phyloP scores from a whole-genome alignment of 2,888 invertebrate genomes.

The Drosophila fulvimacula region DNA sequence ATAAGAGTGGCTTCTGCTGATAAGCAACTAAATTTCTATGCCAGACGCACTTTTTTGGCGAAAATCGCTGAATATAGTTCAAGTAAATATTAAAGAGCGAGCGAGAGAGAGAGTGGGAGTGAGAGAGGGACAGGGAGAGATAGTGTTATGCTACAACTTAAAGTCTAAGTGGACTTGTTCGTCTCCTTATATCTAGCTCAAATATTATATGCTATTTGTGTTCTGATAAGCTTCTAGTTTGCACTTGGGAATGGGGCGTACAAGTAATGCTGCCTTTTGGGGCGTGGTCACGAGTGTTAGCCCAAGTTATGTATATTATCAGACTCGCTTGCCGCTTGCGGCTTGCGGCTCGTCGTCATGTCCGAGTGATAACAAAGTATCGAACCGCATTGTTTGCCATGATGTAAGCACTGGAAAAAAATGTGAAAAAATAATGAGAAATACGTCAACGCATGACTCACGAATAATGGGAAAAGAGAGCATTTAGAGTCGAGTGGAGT shows the following conservation, averaged over 20 bases:
- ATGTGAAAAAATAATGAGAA: conserved; percentile 8
- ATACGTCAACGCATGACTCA: conserved; percentile 44
- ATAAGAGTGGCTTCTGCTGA: conserved; percentile 60
- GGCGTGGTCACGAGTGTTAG: conserved; percentile 24
- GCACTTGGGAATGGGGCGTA: conserved; percentile 9
- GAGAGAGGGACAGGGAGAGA: background rate
- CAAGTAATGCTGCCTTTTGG: background rate
- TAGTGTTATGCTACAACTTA: background rate
- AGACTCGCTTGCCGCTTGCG: conserved; percentile 29
- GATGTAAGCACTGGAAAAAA: conserved; percentile 46
- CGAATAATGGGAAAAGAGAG: conserved; percentile 1
- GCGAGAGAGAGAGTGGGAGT: background rate
- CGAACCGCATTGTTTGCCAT: conserved; percentile 37
- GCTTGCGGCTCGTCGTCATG: conserved; percentile 46
- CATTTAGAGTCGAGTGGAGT: conserved; percentile 5
- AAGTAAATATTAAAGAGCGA: conserved; percentile 11
- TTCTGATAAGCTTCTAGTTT: conserved; percentile 21
- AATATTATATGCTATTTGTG: conserved; percentile 22
- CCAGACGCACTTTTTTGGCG: conserved; percentile 41
- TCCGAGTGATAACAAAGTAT: conserved; percentile 46
- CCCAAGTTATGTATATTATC: conserved; percentile 22
- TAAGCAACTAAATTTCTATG: conserved; percentile 33
- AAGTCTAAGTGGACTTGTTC: background rate
- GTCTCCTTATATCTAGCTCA: conserved; percentile 34
- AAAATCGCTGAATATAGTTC: background rate